Base-by-base conservation (phyloP, 1,140 invertebrate species). In the Monomorium pharaonis region DNA sequence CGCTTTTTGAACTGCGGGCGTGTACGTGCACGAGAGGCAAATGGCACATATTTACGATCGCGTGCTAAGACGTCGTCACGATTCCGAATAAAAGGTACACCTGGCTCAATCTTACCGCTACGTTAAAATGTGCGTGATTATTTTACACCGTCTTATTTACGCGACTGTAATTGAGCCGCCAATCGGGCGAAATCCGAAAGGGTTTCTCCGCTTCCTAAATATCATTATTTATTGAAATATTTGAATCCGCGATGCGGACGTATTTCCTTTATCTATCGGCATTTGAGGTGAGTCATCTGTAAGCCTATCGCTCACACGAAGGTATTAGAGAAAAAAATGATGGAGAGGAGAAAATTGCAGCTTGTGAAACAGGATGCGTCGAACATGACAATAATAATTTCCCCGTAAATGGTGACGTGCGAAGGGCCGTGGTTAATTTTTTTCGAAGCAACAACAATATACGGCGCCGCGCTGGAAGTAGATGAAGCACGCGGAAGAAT, bases 401-500 rank as follows among this genome's bases (percentile, higher is more conserved):
- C n/a, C 63, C 24, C 21, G 37, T 18, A 27, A 67, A 24, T 3
- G 21, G 37, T 24, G 12, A 47, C 21, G 21, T 47, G 37, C 49
- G 18, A 72, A 72, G 51, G 14, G 51, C 7, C 12, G 21, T 21
- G 1, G 33, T 9, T 12, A 56, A 42, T 51, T 51, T 72, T n/a
- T 72, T 74, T 56, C n/a, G 24, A 58, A 37, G 7, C 37, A 37
- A 58, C 51, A 37, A 56, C 16, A 72, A 49, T 72, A 49, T 58
- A 37, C n/a, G 62, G 37, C 10, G 7, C 21, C 21, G 3, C 14
- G 7, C 2, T 75, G 51, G n/a, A 27, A 58, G 18, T 18, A 42
- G 72, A 75, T 56, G 30, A 75, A 16, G 51, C 65, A 69, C 14
- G 65, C 51, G 51, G 30, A 75, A 75, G 72, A 75, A 75, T 75